Conservation (phyloP, 2,888 invertebrate species). For the Protophormia terraenovae region DNA sequence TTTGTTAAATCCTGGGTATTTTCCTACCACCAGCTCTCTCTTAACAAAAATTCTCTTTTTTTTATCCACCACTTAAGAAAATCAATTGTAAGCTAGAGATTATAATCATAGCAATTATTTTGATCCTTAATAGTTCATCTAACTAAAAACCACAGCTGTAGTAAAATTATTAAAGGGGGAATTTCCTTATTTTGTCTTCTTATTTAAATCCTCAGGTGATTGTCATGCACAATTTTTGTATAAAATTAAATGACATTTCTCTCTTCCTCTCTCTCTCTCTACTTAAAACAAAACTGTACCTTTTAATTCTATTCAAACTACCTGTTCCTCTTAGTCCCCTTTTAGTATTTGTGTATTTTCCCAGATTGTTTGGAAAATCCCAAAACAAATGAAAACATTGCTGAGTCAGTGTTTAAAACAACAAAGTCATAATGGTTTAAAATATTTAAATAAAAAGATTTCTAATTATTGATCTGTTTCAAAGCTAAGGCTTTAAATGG, state of each 20-base stretch:
- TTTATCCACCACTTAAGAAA: conserved; percentile 54
- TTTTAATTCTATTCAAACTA: neutral
- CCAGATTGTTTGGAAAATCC: conserved; percentile 66
- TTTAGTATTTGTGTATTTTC: conserved; percentile 51
- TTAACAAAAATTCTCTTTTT: no score
- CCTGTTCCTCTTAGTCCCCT: conserved; percentile 2
- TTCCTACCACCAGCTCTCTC: neutral
- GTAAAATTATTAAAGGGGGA: neutral
- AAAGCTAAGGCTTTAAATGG: neutral
- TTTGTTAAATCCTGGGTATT: conserved; percentile 16
- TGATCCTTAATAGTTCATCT: no score
- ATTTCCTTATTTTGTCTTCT: conserved; percentile 15
- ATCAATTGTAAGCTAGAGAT: conserved; percentile 62
- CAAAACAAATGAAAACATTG: conserved; percentile 66
- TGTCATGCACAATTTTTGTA: neutral
- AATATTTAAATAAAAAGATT: conserved; percentile 50
- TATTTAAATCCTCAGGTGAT: conserved; percentile 17
- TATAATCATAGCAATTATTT: conserved; percentile 57
- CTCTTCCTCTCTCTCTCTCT: neutral
- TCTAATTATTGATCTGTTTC: conserved; percentile 44
- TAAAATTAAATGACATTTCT: conserved; percentile 40
- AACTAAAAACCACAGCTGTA: no score
- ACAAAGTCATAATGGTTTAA: conserved; percentile 67
- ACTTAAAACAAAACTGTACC: conserved; percentile 25
- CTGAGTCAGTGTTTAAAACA: conserved; percentile 55